Evolutionary conservation across 2,113 vertebrate species (phyloP).

Genomic region (Ramphastos sulfuratus): DNA sequence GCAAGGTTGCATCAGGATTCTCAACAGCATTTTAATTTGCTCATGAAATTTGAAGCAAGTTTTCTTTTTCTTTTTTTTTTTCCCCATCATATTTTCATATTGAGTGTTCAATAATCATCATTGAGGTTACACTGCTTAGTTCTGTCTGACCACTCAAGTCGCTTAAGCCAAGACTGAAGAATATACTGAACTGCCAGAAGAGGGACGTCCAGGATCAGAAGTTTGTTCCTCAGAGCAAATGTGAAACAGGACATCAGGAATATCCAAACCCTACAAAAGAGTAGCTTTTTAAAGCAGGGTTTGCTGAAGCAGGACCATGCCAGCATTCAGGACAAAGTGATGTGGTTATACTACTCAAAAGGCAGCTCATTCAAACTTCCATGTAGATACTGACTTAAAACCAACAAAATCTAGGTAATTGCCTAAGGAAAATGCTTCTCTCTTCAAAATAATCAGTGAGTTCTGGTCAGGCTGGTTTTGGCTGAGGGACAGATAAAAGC

Average conservation of each 20-base stretch:
- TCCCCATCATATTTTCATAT: not conserved
- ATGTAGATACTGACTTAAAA: not conserved
- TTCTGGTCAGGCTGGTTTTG: not conserved
- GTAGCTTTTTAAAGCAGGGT: not conserved
- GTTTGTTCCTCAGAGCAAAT: slow-evolving; percentile 3
- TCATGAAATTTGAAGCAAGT: not conserved
- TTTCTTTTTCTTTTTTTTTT: not conserved
- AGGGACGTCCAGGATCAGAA: slow-evolving; percentile 64
- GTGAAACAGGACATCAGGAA: not conserved
- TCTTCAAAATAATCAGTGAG: not conserved
- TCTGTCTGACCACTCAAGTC: not conserved
- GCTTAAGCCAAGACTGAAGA: not conserved
- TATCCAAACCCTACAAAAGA: not conserved
- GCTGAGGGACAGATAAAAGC: not conserved
- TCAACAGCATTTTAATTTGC: not conserved
- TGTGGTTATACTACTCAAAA: not conserved
- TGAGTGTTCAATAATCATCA: not conserved
- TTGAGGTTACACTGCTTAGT: not conserved
- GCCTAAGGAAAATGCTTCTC: not conserved
- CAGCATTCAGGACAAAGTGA: not conserved
- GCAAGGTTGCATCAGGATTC: not conserved
- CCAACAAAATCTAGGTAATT: not conserved
- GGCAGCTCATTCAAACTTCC: not conserved
- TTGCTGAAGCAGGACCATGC: not conserved
- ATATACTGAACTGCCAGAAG: slow-evolving; percentile 62